phyloP scores from a whole-genome alignment of 2,113 vertebrate genomes.

The Plectropomus leopardus region DNA sequence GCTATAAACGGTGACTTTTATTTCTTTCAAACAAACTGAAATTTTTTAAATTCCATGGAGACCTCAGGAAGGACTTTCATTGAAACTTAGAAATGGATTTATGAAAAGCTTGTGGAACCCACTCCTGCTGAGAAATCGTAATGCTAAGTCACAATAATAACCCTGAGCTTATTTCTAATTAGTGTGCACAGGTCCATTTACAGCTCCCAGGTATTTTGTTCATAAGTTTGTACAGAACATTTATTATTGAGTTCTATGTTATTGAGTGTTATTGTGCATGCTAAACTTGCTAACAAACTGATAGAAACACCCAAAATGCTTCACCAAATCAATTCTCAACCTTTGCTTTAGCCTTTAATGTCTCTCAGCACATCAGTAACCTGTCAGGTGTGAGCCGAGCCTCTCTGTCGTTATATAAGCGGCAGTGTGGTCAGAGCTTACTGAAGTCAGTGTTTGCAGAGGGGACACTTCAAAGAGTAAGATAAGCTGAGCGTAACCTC shows the following conservation, averaged over 20 bases:
- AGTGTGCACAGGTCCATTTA: neutral
- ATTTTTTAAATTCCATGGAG: too few species aligned
- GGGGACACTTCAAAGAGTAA: constrained; percentile 42
- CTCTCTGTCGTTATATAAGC: constrained; percentile 17
- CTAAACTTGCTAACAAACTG: neutral
- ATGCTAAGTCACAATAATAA: neutral
- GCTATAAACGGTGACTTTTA: too few species aligned
- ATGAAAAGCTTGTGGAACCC: too few species aligned
- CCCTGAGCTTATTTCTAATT: neutral
- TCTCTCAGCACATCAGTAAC: neutral
- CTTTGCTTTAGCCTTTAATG: neutral
- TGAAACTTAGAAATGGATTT: too few species aligned
- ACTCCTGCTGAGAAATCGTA: too few species aligned
- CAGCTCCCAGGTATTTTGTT: neutral
- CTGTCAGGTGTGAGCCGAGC: constrained; percentile 10
- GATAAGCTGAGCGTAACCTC: constrained; percentile 44
- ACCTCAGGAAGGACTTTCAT: too few species aligned
- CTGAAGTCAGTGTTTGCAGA: constrained; percentile 8
- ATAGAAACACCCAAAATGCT: neutral
- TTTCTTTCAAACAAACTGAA: too few species aligned
- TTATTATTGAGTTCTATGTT: neutral
- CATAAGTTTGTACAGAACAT: neutral
- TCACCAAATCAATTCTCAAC: constrained; percentile 18
- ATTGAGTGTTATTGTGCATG: neutral
- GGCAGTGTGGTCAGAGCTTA: neutral